Percentiles rank a stretch among this genome's conserved stretches.
Evolutionary conservation across 2,888 invertebrate genomes (phyloP).

Genomic region (Eupeodes latifasciatus): DNA sequence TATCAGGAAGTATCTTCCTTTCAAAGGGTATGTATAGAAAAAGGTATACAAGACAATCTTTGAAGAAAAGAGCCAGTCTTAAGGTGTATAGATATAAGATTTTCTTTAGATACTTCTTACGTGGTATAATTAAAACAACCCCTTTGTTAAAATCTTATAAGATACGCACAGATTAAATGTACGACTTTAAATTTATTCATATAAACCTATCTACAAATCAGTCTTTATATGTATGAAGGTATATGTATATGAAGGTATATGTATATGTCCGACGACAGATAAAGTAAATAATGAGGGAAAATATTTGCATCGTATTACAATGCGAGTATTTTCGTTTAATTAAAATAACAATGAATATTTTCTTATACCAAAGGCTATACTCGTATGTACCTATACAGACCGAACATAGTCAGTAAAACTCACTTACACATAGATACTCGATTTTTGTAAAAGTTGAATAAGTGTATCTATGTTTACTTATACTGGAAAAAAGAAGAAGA

Average conservation of each 20-base stretch:
- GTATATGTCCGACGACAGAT: constrained; percentile 69
- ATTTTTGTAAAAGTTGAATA: background rate
- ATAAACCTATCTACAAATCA: background rate
- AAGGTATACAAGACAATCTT: background rate
- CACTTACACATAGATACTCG: constrained; percentile 33
- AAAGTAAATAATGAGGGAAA: constrained; percentile 78
- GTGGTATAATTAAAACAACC: constrained; percentile 49
- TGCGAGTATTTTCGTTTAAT: constrained; percentile 78
- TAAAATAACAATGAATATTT: constrained; percentile 78
- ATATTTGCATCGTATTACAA: constrained; percentile 78
- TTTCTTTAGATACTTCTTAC: constrained; percentile 52
- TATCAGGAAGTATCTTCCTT: background rate
- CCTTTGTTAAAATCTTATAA: constrained; percentile 42
- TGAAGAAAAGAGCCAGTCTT: background rate
- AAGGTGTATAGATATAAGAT: constrained; percentile 50
- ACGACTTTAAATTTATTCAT: constrained; percentile 1
- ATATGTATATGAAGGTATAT: background rate
- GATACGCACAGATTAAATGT: constrained; percentile 9
- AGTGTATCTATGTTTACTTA: background rate
- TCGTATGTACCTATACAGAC: background rate
- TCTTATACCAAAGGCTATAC: background rate
- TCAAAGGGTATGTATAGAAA: background rate
- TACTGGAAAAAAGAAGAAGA: constrained; percentile 17
- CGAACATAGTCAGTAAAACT: constrained; percentile 16
- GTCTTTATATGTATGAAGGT: too few relatives aligned